These are phyloP conservation scores for Chrysopilus asiliformis DNA, from an alignment of 2,888 invertebrate genomes.

Conservation along the genomic window DNA sequence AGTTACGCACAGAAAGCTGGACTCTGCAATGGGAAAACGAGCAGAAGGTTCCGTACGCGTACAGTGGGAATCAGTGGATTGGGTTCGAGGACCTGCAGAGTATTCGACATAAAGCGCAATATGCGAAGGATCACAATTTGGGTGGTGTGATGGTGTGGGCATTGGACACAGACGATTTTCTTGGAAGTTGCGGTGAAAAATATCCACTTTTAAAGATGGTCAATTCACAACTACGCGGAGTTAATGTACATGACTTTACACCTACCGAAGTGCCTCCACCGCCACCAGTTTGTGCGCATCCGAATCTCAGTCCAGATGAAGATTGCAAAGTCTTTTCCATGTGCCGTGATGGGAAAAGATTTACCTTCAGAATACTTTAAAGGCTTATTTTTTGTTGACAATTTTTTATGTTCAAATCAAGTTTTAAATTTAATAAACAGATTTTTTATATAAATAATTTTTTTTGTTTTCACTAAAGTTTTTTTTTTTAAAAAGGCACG, in stretches of 20 bases:
- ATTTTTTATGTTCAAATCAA: too few species aligned
- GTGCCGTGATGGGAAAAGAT: conserved; percentile 40
- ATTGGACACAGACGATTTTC: conserved; percentile 65
- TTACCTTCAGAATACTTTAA: conserved; percentile 43
- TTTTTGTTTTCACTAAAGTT: too few species aligned
- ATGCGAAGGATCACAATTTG: conserved; percentile 34
- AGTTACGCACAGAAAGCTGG: conserved; percentile 41
- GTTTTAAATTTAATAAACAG: too few species aligned
- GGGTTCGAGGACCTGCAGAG: conserved; percentile 52
- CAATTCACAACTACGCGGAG: conserved; percentile 26
- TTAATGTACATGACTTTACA: conserved; percentile 1
- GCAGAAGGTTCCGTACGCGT: conserved; percentile 50
- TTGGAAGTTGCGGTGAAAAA: conserved; percentile 44
- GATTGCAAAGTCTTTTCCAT: conserved; percentile 60
- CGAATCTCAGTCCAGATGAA: too few species aligned
- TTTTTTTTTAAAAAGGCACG: too few species aligned
- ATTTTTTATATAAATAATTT: too few species aligned
- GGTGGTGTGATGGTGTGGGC: conserved; percentile 67
- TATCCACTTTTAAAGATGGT: conserved; percentile 49
- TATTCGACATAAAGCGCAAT: conserved; percentile 32
- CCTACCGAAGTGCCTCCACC: conserved; percentile 2
- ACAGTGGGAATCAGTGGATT: conserved; percentile 49
- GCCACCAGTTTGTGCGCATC: conserved; percentile 32
- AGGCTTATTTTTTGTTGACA: too few species aligned
- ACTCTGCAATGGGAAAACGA: conserved; percentile 38